phyloP scores from a whole-genome alignment of 2,888 invertebrate genomes.

The Capitulum mitella region DNA sequence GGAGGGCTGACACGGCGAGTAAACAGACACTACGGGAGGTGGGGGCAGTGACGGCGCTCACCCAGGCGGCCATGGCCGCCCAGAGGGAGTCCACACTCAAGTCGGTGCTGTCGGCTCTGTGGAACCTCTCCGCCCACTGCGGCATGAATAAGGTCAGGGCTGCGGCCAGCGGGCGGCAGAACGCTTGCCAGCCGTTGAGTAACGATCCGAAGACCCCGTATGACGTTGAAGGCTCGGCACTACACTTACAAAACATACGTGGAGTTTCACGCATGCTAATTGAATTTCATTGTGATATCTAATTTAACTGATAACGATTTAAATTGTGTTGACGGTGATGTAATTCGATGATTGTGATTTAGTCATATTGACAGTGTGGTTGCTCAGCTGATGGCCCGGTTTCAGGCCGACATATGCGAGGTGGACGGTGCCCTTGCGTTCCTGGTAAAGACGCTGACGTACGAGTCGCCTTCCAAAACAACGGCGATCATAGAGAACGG shows the following conservation, averaged over 20 bases:
- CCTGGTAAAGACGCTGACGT: constrained; percentile 79
- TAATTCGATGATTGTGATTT: too few relatives aligned
- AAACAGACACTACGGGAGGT: constrained; percentile 85
- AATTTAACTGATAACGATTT: too few relatives aligned
- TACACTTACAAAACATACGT: too few relatives aligned
- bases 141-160: constrained; percentile 71
- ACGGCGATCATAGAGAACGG: constrained; percentile 90
- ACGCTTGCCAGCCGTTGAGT: too few relatives aligned
- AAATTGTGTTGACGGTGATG: too few relatives aligned
- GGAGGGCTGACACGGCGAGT: constrained; percentile 90
- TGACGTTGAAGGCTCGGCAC: too few relatives aligned
- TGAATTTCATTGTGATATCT: constrained; percentile 31
- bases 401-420: constrained; percentile 79
- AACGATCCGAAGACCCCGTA: too few relatives aligned
- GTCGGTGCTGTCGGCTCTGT: constrained; percentile 86
- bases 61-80: constrained; percentile 68
- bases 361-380: too few relatives aligned
- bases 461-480: constrained; percentile 83
- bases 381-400: too few relatives aligned
- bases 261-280: constrained; percentile 12
- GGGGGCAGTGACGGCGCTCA: constrained; percentile 79
- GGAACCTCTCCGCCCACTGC: constrained; percentile 96
- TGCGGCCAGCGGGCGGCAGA: too few relatives aligned
- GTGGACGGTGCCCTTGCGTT: constrained; percentile 83
- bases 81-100: constrained; percentile 83